These are phyloP conservation scores for Thamnaconus septentrionalis DNA, from an alignment of 2,113 vertebrate species.

Conservation along the genomic window DNA sequence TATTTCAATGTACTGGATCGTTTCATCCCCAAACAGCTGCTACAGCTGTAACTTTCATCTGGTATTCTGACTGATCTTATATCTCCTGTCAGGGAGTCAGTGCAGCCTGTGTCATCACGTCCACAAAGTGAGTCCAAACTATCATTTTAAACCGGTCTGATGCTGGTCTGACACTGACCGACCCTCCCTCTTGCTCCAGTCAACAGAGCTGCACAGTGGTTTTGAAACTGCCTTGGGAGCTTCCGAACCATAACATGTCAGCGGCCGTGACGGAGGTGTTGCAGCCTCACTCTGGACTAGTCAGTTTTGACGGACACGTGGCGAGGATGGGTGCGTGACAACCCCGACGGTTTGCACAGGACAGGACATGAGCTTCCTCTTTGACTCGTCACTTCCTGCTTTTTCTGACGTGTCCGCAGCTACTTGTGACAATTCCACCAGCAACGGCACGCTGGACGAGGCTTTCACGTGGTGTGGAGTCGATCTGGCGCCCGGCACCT, in stretches of 20 bases:
- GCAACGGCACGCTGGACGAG: neutral
- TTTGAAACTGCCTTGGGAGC: constrained; percentile 18
- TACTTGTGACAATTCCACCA: constrained; percentile 48
- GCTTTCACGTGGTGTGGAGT: neutral
- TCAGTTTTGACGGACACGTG: constrained; percentile 22
- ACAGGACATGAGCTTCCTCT: neutral
- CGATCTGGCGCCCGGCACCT: neutral
- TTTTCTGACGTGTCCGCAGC: constrained; percentile 28
- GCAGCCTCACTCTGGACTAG: neutral
- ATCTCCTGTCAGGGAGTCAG: constrained; percentile 35
- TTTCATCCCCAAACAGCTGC: neutral
- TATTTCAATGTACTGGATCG: neutral
- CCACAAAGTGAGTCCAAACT: constrained; percentile 43
- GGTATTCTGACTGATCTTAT: neutral
- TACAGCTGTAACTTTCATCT: neutral
- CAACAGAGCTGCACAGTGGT: constrained; percentile 40
- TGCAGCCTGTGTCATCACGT: constrained; percentile 5
- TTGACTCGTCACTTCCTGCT: constrained; percentile 11
- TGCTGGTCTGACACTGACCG: neutral
- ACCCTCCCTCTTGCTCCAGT: constrained; percentile 1
- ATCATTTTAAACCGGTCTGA: neutral
- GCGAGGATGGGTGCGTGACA: constrained; percentile 58
- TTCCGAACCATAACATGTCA: constrained; percentile 47
- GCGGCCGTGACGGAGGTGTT: constrained; percentile 25
- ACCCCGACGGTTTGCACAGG: neutral